Base-by-base conservation (phyloP, 2,113 vertebrate species). In the Taurulus bubalis region DNA sequence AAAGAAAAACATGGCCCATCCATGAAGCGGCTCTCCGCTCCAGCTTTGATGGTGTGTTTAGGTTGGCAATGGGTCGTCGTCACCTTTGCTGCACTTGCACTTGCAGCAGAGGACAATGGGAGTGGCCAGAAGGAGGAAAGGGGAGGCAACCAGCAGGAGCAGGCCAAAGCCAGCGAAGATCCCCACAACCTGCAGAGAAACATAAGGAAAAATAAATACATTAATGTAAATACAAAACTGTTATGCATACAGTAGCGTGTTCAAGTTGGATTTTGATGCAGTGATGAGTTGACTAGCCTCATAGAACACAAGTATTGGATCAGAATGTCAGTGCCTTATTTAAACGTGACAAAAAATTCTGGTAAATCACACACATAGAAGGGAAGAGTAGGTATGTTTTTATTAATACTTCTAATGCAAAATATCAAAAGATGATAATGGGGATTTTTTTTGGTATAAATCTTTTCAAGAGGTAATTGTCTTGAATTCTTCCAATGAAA, bases 61-160 rank as follows among this genome's bases (percentile, higher is more conserved):
- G 87, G 97, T 98, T 56, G 98, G 98, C 1, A 98, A 80, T 0
- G 98, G 98, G 91, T 99, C 98, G 8, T 99, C 98, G 3, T 99
- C 98, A 0, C 97, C 97, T 95, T 98, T 99, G 92, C 95, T 97
- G 95, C 97, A 99, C 82, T 99, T 99, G 93, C 98, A 99, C 84
- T 99, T 99, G 94, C 98, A 99, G 95, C 98, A 99, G 65, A 99
- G 95, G 30, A 99, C 96, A 77, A 99, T 99, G 0, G 98, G 98
- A 1, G 98, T 99, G 80, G 98, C 98, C 86, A 99, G 94, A 2
- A 99, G 95, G 88, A 99, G 96, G 90, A 99, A 99, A 1, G 98
- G 98, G 1, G 98, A 99, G 22, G 98, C 98, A 76, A 99, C 98
- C 81, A 99, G 87, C 64, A 99, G 95, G 36, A 99, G 95, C 49